Conservation (phyloP, 2,888 invertebrate species). For the Sesia bembeciformis region DNA sequence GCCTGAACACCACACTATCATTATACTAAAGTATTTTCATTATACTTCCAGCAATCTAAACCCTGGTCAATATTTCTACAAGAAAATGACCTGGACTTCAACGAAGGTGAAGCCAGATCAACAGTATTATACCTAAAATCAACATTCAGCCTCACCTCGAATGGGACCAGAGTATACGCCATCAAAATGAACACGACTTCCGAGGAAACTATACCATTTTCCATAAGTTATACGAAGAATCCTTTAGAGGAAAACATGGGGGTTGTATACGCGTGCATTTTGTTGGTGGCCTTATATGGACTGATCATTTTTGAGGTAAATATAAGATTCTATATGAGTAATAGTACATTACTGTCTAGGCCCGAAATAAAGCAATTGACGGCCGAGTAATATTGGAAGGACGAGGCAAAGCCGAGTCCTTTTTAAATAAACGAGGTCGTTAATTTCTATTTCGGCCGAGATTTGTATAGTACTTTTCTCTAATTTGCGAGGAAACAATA, state of each 20-base stretch:
- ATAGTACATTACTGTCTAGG: no score
- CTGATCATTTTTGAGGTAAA: conserved; percentile 90
- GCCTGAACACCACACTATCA: no score
- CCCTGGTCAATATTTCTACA: conserved; percentile 77
- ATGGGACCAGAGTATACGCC: conserved; percentile 10
- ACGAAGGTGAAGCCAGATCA: conserved; percentile 58
- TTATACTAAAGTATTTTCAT: background rate
- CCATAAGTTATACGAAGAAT: conserved; percentile 70
- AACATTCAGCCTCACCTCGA: conserved; percentile 9
- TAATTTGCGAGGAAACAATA: no score
- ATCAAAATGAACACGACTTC: conserved; percentile 31
- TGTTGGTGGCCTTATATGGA: conserved; percentile 84
- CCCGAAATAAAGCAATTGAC: no score
- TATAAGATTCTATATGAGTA: conserved; percentile 1
- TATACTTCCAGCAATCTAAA: conserved; percentile 47
- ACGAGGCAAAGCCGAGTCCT: no score
- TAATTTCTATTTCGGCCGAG: no score
- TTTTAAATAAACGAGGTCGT: no score
- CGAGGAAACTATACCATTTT: conserved; percentile 33
- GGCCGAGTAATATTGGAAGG: no score
- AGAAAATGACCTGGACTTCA: conserved; percentile 73
- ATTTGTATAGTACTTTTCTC: no score
- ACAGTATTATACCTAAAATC: conserved; percentile 40
- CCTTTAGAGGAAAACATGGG: conserved; percentile 80
- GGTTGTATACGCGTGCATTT: conserved; percentile 80